A percentile compares a stretch with the other conserved stretches of the same genome.
Conservation (phyloP, 1,140 invertebrate species). For the Caenorhabditis elegans region WBcel235 BX284606.5:461001-461500, state of each 20-base stretch:
- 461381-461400: slow-evolving; percentile 56
- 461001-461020: too few relatives aligned
- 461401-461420: slow-evolving; percentile 53
- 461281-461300: neutral
- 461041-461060: too few relatives aligned
- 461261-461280: neutral
- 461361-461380: slow-evolving; percentile 56
- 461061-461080: too few relatives aligned
- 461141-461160: too few relatives aligned
- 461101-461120: too few relatives aligned
- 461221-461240: neutral
- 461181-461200: neutral
- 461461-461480: slow-evolving; percentile 57
- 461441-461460: neutral
- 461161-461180: too few relatives aligned
- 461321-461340: slow-evolving; percentile 38
- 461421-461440: slow-evolving; percentile 44
- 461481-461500: slow-evolving; percentile 49
- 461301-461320: slow-evolving; percentile 36
- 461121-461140: too few relatives aligned
- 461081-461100: too few relatives aligned
- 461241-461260: neutral
- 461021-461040: too few relatives aligned
- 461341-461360: slow-evolving; percentile 55
- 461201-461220: neutral